phyloP scores from a whole-genome alignment of 2,797 vertebrate species.

The Phoeniculus purpureus region DNA sequence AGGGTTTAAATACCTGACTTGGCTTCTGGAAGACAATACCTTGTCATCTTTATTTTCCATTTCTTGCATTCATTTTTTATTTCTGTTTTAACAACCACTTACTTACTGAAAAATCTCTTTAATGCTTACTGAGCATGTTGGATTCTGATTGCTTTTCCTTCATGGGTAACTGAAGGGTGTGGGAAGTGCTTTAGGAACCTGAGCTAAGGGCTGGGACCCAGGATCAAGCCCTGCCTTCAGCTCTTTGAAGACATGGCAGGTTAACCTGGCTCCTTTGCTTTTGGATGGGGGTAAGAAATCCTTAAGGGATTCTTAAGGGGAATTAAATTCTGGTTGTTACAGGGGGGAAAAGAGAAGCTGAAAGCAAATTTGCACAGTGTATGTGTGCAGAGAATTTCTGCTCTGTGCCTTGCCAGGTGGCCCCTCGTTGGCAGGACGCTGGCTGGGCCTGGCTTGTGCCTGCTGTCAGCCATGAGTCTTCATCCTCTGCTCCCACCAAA shows the following conservation, averaged over 20 bases:
- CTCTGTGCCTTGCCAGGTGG: not conserved
- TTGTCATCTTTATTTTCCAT: conserved; percentile 67
- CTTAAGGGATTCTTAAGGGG: rapidly evolving
- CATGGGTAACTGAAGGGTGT: not conserved
- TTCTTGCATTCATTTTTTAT: conserved; percentile 64
- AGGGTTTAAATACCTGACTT: not conserved
- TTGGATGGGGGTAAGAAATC: not conserved
- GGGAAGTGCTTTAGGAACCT: not conserved
- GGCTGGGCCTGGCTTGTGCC: not conserved
- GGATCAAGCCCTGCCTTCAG: not conserved
- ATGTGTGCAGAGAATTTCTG: not conserved
- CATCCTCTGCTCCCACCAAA: conserved; percentile 18
- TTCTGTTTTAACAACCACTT: conserved; percentile 36
- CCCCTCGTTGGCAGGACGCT: not conserved
- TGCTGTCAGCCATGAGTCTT: not conserved
- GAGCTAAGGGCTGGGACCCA: not conserved
- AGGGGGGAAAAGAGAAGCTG: not conserved
- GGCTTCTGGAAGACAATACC: conserved; percentile 13
- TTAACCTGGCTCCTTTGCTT: not conserved
- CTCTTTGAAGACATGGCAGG: rapidly evolving
- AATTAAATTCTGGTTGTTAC: not conserved
- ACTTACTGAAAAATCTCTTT: not conserved
- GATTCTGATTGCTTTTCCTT: not conserved
- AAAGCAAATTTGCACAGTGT: not conserved
- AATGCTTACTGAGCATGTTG: not conserved